Conservation (phyloP, 2,888 invertebrate genomes). For the Polyommatus icarus region DNA sequence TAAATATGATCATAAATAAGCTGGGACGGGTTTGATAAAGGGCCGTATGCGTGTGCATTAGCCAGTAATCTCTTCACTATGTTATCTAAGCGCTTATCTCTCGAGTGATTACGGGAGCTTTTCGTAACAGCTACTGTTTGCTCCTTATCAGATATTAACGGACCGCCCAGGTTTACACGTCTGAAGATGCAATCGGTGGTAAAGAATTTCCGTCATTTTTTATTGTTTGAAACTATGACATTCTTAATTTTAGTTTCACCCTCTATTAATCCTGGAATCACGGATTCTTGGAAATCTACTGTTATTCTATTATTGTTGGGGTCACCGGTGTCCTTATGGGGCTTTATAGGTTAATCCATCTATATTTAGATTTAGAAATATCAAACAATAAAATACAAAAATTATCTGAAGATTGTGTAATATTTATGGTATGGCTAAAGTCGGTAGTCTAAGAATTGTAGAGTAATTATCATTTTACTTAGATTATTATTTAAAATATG, state of each 20-base stretch:
- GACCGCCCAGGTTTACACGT: slow-evolving; percentile 43
- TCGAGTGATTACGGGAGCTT: slow-evolving; percentile 43
- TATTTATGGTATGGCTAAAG: not conserved
- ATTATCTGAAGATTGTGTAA: not conserved
- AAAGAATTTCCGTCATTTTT: not conserved
- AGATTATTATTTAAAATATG: too few relatives aligned
- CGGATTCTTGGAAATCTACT: too few relatives aligned
- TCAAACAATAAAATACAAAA: not conserved
- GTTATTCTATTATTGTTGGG: too few relatives aligned
- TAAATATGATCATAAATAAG: slow-evolving; percentile 31
- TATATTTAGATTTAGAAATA: not conserved
- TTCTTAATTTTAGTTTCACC: not conserved
- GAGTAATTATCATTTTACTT: too few relatives aligned
- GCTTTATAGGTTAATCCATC: too few relatives aligned
- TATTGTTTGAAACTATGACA: not conserved
- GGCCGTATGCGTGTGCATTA: slow-evolving; percentile 39
- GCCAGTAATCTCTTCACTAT: slow-evolving; percentile 43
- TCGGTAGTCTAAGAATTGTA: not conserved
- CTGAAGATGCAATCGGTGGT: not conserved
- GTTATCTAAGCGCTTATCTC: slow-evolving; percentile 44
- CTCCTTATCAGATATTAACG: slow-evolving; percentile 40
- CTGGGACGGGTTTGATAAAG: slow-evolving; percentile 19
- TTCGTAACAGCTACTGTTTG: slow-evolving; percentile 44
- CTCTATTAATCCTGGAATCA: not conserved
- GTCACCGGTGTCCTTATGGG: too few relatives aligned